Base-by-base conservation (phyloP, 2,888 invertebrate genomes). In the Sympetrum striolatum region DNA sequence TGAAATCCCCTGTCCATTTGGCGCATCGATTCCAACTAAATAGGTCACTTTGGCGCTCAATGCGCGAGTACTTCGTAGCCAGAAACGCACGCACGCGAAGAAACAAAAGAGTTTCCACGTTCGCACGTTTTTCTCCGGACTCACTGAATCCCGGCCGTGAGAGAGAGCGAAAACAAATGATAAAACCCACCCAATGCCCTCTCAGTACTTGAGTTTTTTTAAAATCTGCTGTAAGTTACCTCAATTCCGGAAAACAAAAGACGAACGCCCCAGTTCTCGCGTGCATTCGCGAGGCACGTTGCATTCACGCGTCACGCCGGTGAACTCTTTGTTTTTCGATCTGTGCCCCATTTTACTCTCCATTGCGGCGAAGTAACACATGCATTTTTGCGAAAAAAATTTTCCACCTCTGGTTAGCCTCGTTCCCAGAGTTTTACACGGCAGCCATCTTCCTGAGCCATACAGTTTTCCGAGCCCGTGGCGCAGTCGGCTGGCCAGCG, bases 401-500 rank as follows among this genome's bases (percentile, higher is more conserved):
- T 73, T 25, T 73, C 73, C 14, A 0, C 4, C 6, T 31, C 31
- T 31, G 2, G 10, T 14, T 73, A 73, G 73, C 73, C 73, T 73
- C 73, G 73, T 73, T 31, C 73, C 73, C 25, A 73, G 73, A 31
- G 73, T 73, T 73, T 73, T 37, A 37, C 64, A 10, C 12, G 86
- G 58, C 86, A 86, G 86, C 86, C 86, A 86, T 86, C 39, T 86
- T 86, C n/a, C 37, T n/a, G 1, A 60, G 14, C 60, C 60, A 12
- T 86, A 5, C 8, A 25, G 14, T 58, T 35, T 58, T 35, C 60
- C 86, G 31, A 60, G 58, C 53, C 35, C 58, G 48, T 86, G 60
- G 58, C 86, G 86, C 86, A 86, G 60, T 60, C 12, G 86, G 86
- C 86, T 86, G 86, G 39, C 86, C 37, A 39, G 53, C 60, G 60